Base-by-base conservation (phyloP, 2,888 invertebrate genomes). In the Linnaemya vulpina region DNA sequence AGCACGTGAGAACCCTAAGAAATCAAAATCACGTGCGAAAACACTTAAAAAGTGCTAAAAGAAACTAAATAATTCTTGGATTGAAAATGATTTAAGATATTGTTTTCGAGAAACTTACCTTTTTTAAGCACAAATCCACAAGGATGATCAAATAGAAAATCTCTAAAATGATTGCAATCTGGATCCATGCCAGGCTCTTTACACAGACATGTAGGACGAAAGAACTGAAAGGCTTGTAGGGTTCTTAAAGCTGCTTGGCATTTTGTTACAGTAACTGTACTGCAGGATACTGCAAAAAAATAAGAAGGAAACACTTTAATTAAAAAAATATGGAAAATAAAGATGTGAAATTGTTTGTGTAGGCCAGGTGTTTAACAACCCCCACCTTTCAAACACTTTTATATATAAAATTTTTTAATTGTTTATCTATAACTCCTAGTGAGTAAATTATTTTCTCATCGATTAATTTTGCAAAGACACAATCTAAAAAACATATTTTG, bases 91-190 rank as follows among this genome's bases (percentile, higher is more conserved):
- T 1, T 17, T 9, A 10, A 17, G 17, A 63, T 53, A 2, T 43
- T 25, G 8, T 60, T 17, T 40, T 53, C 17, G 0, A 11, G 22
- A 49, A 38, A 89, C 94, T 93, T 93, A 97, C 97, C 97, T 95
- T 97, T 97, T 93, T 96, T 97, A 91, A 95, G 94, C 88, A 97
- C 97, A 93, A 96, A 96, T 90, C 96, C 96, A 94, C 98, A 98
- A 86, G 97, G 97, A 94, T 98, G 98, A 93, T 97, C 97, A 93
- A 97, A 97, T 88, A 98, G 94, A 93, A 97, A 97, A 94, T 97
- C 97, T 91, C 97, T 95, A 94, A 98, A 97, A 91, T 96, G 96
- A 94, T 97, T 97, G 93, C 97, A 98, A 91, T 97, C 97, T 86
- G 96, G 97, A 92, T 98, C 98, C 91, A 97, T 95, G 93, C 96